Base-by-base conservation (phyloP, 2,113 vertebrate species). In the Galemys pyrenaicus region DNA sequence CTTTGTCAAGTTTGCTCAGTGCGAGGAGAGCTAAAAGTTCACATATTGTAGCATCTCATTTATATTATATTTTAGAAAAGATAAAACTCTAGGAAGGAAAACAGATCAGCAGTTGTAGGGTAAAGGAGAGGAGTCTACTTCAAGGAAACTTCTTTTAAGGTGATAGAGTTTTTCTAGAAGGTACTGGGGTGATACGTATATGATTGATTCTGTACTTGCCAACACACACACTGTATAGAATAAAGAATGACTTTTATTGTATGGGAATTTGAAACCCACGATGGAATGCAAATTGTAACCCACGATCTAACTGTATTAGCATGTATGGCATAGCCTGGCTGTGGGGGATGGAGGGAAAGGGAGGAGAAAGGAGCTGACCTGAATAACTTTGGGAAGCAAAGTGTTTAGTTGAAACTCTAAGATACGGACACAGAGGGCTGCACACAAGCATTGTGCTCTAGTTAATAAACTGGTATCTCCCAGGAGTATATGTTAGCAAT, bases 311-410 rank as follows among this genome's bases (percentile, higher is more conserved):
- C 44, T 56, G 8, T 51, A 24, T 44, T 58, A 68, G 44, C 65
- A 87, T 56, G 39, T 60, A 9, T 84, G 58, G 6, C 22, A 22
- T 30, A 67, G 28, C 6, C 56, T 82, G 26, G 39, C n/a, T 46
- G 24, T 70, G 49, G 28, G 44, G 22, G 22, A 11, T 32, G 20
- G 30, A 0, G 20, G 4, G 2, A 20, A n/a, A 11, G 46, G 0
- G 22, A 15, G 1, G 20, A n/a, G 9, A 58, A 58, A 54, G 46
- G 32, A 82, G 6, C 60, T 89, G 44, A 30, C 28, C 60, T 70
- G 81, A 81, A 84, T 70, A 74, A 77, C 19, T 44, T 91, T 89
- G 56, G 67, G 44, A 94, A 88, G 80, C 11, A 74, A 35, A 88
- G 51, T 49, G 91, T 79, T 81, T 22, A 60, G 60, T 70, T 81